A percentile compares a stretch with the other conserved stretches of the same genome.
Conservation (phyloP, 2,888 invertebrate species). For the Eucera pruinosa region DNA sequence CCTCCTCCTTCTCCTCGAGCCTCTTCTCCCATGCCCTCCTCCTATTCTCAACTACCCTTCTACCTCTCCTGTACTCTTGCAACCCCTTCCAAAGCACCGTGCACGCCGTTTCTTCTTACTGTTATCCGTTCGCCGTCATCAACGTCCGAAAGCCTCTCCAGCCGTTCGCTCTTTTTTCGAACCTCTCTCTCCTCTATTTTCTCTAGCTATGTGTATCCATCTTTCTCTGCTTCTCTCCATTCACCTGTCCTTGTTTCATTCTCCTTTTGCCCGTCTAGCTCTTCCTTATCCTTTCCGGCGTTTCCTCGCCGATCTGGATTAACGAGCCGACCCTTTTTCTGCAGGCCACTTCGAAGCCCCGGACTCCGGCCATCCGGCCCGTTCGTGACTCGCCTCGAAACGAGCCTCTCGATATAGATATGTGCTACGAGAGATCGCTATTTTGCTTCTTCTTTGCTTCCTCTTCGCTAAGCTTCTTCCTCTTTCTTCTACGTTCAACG, state of each 20-base stretch:
- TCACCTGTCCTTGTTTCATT: neutral
- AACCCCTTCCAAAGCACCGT: neutral
- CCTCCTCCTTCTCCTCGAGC: slow-evolving; percentile 29
- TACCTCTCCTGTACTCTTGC: neutral
- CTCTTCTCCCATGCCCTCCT: slow-evolving; percentile 20
- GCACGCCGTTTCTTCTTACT: slow-evolving; percentile 29
- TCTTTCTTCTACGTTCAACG: neutral
- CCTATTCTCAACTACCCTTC: neutral
- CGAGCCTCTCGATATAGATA: slow-evolving; percentile 57
- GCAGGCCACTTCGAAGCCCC: slow-evolving; percentile 56
- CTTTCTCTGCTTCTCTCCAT: neutral
- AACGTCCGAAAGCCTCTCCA: slow-evolving; percentile 61
- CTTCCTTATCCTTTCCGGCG: slow-evolving; percentile 43
- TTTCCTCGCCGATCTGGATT: slow-evolving; percentile 70
- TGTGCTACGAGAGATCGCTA: slow-evolving; percentile 29
- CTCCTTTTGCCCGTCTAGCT: neutral
- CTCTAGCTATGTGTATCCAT: neutral
- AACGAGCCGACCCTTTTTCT: slow-evolving; percentile 71
- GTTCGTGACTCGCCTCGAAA: slow-evolving; percentile 69
- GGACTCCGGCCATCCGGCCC: slow-evolving; percentile 62
- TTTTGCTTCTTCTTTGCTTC: slow-evolving; percentile 25
- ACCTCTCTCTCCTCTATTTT: neutral
- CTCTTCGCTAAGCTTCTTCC: neutral
- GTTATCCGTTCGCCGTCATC: slow-evolving; percentile 53
- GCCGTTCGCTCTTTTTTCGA: slow-evolving; percentile 18